Conservation (phyloP, 2,888 invertebrate genomes). For the Reticulitermes lucifugus region DNA sequence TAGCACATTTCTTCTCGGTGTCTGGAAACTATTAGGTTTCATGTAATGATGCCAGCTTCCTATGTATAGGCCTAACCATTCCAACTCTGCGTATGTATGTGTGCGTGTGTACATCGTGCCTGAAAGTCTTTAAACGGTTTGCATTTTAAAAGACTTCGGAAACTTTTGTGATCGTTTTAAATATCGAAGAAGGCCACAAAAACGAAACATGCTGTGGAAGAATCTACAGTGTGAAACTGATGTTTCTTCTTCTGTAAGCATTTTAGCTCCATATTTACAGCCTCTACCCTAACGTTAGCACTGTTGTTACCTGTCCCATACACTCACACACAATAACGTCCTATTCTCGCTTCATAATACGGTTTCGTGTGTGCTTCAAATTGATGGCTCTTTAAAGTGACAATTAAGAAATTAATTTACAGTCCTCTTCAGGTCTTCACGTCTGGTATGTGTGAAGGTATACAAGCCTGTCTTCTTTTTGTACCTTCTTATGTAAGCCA, state of each 20-base stretch:
- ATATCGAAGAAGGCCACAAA: conserved; percentile 33
- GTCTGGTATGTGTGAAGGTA: neutral
- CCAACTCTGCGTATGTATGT: neutral
- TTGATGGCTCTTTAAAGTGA: conserved; percentile 45
- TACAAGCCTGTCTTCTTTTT: neutral
- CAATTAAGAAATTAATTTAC: conserved; percentile 50
- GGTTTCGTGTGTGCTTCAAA: conserved; percentile 14
- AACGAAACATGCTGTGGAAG: conserved; percentile 22
- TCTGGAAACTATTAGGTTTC: neutral
- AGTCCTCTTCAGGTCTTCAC: neutral
- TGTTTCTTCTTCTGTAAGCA: neutral
- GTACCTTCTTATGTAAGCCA: no score
- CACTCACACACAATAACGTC: neutral
- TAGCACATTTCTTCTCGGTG: no score
- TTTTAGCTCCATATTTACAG: neutral
- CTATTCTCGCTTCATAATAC: conserved; percentile 6
- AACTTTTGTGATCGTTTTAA: conserved; percentile 46
- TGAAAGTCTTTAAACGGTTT: conserved; percentile 27
- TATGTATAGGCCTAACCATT: neutral
- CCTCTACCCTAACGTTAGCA: neutral
- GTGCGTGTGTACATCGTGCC: neutral
- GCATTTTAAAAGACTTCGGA: conserved; percentile 37
- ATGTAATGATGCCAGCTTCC: neutral
- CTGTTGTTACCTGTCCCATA: neutral
- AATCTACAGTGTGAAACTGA: neutral